Evolutionary conservation across 2,113 vertebrate species (phyloP), one percentile per base, ranked within the genome.

Genomic region (Pycnonotus jocosus): DNA sequence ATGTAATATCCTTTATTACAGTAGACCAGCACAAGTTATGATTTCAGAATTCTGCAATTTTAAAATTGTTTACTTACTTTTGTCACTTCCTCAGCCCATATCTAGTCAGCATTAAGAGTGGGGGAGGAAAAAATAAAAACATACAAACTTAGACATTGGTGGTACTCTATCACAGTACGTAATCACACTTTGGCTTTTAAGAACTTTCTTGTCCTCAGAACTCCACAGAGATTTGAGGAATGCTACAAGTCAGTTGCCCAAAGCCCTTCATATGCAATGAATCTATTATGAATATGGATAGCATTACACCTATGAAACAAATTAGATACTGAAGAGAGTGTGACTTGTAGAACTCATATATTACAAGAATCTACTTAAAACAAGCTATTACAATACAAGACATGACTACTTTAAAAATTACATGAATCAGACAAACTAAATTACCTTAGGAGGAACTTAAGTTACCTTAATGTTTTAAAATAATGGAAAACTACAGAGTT

Each of bases 21-120:
- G 60, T 1, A 77, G 53, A 72, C 56, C 74, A 68, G 45, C 61
- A 93, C 44, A 93, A 95, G 58, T 37, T 76, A 73, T 2, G 28
- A 54, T 80, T 96, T 94, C 91, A 93, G 80, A 97, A 95, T 91
- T 95, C 62, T 82, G 33, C 78, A 83, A 4, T 94, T 97, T 96
- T 87, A 53, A 56, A 98, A 97, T 96, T 94, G 97, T 98, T 98
- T 98, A 98, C 99, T 99, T 98, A 99, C 99, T 99, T 99, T 98
- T 15, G 98, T 98, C 97, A 99, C 98, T 98, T 99, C 99, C 97
- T 99, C 98, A 97, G 98, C 98, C 98, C 98, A 99, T 97, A 99
- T 98, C 99, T 99, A 98, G 98, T 92, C 98, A 98, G 99, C 98
- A 98, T 98, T 99, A 95, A 97, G 98, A 97, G 97, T 57, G 90